Evolutionary conservation across 1,140 invertebrate species (phyloP), one percentile per base, ranked within the genome.

Genomic region (Drosophila lacertosa): DNA sequence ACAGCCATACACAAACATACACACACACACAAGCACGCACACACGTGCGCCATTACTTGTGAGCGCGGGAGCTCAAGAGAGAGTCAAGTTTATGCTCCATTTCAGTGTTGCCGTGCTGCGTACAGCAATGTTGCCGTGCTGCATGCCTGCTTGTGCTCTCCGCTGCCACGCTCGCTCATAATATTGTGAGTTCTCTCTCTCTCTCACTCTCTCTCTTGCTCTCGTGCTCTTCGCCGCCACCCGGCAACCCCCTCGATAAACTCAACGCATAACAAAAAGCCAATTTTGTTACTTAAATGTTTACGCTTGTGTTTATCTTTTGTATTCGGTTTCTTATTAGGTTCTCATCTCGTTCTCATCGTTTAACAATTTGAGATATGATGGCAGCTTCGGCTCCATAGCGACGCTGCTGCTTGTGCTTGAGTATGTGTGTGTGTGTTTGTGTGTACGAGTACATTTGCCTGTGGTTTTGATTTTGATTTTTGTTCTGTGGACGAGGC

Each of bases 251-350:
- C 66, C 59, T 24, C 60, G 40, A 44, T 44, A 53, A 62, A 62
- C 15, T 29, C 65, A 15, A 63, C 63, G 77, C 86, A 88, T 86
- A 86, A 89, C 86, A 89, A 89, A 89, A 89, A 89, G 86, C 86
- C 86, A 89, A 89, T 89, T 89, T 89, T 89, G 86, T 89, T 89
- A 89, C 86, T 89, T 89, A 89, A 89, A 89, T 89, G 86, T 89
- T 89, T 89, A 89, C 86, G 86, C 86, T 89, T 86, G 86, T 89
- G 86, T 89, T 89, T 89, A 89, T 89, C 86, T 89, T 89, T 89
- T 89, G 86, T 89, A 89, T 89, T 89, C 86, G 86, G 86, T 89
- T 89, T 89, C 86, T 89, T 89, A 89, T 89, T 89, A 89, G 86
- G 86, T 89, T 89, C 86, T 89, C 86, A 89, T 89, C 86, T 89